Conservation (phyloP, 1,140 invertebrate species). For the Drosophila tani region DNA sequence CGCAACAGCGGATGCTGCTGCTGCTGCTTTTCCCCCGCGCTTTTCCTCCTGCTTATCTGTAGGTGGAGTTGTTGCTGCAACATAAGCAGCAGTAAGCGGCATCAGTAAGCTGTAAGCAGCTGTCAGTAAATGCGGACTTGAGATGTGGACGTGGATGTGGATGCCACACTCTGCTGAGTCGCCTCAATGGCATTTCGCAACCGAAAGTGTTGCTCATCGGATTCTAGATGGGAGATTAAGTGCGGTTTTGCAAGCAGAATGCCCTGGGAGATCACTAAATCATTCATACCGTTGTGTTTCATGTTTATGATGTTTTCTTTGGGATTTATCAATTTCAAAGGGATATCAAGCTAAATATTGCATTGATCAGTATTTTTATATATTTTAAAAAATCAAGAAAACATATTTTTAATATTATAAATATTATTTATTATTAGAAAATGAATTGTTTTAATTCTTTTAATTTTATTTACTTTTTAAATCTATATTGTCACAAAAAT, state of each 20-base stretch:
- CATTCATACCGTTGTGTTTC: not conserved
- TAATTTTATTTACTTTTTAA: not conserved
- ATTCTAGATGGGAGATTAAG: constrained; percentile 45
- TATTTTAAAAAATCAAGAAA: not conserved
- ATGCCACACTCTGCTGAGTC: constrained; percentile 42
- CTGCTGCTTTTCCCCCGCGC: constrained; percentile 2
- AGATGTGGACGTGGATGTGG: constrained; percentile 19
- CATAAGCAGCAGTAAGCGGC: constrained; percentile 22
- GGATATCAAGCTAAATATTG: not conserved
- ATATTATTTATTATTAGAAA: not conserved
- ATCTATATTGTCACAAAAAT: not conserved
- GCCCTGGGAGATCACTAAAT: constrained; percentile 3
- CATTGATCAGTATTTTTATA: too few species aligned
- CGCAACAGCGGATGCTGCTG: constrained; percentile 58
- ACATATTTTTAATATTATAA: not conserved
- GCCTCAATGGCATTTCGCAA: constrained; percentile 47
- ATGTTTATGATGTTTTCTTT: not conserved
- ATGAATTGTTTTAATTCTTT: not conserved
- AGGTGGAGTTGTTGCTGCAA: constrained; percentile 40
- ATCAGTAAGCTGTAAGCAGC: constrained; percentile 54
- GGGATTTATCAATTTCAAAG: not conserved
- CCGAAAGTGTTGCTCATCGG: constrained; percentile 50
- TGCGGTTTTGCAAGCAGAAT: constrained; percentile 22
- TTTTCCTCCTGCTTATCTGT: constrained; percentile 19
- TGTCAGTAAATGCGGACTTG: constrained; percentile 35